Conservation (phyloP, 1,140 invertebrate genomes). For the Myzus persicae region DNA sequence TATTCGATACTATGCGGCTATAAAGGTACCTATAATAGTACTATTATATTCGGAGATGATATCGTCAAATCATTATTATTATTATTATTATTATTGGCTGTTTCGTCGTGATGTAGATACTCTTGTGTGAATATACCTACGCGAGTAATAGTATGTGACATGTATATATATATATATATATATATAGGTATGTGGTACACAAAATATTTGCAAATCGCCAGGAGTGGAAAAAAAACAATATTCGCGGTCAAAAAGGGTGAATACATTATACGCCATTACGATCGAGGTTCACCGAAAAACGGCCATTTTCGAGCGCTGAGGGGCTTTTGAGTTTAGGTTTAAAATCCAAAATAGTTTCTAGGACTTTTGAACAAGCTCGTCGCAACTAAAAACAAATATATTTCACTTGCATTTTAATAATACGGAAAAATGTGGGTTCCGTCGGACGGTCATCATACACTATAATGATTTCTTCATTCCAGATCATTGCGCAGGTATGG, state of each 20-base stretch:
- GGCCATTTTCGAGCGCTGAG: background rate
- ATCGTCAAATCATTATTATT: background rate
- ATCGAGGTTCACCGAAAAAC: background rate
- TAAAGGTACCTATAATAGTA: background rate
- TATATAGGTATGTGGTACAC: background rate
- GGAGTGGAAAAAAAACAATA: background rate
- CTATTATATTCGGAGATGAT: background rate
- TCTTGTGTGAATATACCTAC: background rate
- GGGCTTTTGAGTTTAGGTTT: background rate
- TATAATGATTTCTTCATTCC: background rate
- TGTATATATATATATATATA: background rate
- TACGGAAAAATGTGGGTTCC: background rate
- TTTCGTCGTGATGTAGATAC: background rate
- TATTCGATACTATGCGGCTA: background rate
- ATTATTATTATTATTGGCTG: constrained; percentile 2
- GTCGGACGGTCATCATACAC: background rate
- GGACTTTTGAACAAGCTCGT: background rate
- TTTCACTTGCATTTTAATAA: background rate
- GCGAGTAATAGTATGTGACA: background rate
- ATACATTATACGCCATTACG: background rate
- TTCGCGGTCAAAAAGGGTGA: constrained; percentile 11
- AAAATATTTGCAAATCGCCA: background rate
- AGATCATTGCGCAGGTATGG: background rate
- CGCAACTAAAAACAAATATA: background rate
- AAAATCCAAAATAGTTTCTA: background rate